A percentile compares a stretch with the other conserved stretches of the same genome.
These are phyloP conservation scores for Phrynocephalus forsythii DNA, from an alignment of 2,797 vertebrate genomes.

Conservation along the genomic window DNA sequence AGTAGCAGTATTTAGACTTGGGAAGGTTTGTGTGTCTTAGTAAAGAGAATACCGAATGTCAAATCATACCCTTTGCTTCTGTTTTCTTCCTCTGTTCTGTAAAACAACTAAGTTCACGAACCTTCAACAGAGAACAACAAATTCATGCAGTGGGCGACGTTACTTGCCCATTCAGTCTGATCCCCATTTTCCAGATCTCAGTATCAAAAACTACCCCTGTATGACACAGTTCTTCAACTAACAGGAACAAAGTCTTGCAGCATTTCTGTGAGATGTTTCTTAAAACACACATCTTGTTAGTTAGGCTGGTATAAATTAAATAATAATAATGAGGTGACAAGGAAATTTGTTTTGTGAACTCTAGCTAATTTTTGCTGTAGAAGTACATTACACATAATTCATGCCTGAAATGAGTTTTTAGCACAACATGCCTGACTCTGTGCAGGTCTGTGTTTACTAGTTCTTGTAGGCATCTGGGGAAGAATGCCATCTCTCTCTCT, in stretches of 20 bases:
- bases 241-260: neutral
- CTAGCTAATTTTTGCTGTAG: neutral
- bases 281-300: neutral
- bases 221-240: neutral
- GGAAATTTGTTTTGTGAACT: neutral
- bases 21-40: neutral
- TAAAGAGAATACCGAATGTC: no score
- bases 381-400: neutral
- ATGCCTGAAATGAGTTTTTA: neutral
- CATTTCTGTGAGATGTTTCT: neutral
- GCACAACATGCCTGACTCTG: neutral
- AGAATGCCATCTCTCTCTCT: neutral
- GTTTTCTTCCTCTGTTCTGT: neutral
- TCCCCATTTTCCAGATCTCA: neutral
- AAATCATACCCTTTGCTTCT: neutral
- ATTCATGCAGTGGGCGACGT: neutral
- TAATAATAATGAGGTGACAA: neutral
- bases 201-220: no score
- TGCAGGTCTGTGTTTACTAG: neutral
- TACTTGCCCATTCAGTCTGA: no score
- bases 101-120: neutral
- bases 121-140: neutral
- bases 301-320: neutral
- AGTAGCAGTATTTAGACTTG: neutral
- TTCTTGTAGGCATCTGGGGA: neutral